Percentiles rank a stretch among this genome's conserved stretches.
Conservation (phyloP, 2,113 vertebrate species). For the Hymenochirus boettgeri region DNA sequence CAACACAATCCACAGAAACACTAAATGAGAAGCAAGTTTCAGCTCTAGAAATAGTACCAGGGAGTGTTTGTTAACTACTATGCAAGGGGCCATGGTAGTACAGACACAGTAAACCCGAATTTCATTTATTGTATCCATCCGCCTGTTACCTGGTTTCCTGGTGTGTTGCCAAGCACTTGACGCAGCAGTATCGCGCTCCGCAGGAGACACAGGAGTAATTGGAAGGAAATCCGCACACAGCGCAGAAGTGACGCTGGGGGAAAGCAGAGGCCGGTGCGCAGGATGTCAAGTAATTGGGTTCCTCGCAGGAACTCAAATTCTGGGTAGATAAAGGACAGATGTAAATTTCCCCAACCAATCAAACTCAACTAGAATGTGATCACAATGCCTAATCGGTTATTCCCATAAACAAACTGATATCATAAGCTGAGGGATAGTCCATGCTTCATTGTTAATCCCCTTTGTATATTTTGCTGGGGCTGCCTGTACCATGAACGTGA, state of each 20-base stretch:
- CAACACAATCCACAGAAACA: no score
- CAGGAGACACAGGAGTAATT: constrained; percentile 81
- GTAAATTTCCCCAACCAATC: neutral
- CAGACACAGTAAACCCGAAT: no score
- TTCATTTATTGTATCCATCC: no score
- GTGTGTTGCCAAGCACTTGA: constrained; percentile 70
- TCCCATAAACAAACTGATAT: constrained; percentile 54
- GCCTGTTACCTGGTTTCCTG: constrained; percentile 60
- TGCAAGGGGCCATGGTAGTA: no score
- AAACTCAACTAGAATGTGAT: no score
- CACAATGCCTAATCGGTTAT: no score
- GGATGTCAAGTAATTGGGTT: constrained; percentile 70
- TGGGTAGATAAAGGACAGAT: constrained; percentile 35
- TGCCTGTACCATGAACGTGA: no score
- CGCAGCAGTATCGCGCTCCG: constrained; percentile 71
- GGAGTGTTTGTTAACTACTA: no score
- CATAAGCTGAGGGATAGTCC: constrained; percentile 15
- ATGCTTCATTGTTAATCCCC: no score
- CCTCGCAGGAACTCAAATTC: constrained; percentile 59
- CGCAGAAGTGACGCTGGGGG: constrained; percentile 79
- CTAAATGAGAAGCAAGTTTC: no score
- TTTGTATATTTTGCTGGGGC: no score
- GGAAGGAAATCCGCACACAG: constrained; percentile 80
- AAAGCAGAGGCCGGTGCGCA: constrained; percentile 65
- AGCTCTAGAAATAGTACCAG: no score